Evolutionary conservation across 2,113 vertebrate genomes (phyloP), one percentile per base, ranked within the genome.

Genomic region (Corvus cornix): DNA sequence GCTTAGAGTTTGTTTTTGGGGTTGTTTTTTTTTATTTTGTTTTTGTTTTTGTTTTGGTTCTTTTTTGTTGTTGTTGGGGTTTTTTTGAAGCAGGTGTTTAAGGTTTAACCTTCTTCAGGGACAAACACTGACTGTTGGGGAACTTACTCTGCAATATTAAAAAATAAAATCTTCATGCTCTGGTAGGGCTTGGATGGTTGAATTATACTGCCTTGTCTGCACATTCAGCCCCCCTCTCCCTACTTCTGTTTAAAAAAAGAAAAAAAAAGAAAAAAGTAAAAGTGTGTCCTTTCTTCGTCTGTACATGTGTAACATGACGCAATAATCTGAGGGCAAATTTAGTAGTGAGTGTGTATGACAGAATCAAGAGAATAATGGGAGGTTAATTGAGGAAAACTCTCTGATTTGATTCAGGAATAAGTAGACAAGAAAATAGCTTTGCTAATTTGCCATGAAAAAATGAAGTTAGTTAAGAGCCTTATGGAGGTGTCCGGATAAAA

Each of bases 101-200:
- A 98, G 98, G 99, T 98, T 98, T 98, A 98, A 98, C 99, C 98
- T 99, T 99, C 98, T 98, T 98, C 98, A 98, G 98, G 98, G 98
- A 98, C 98, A 98, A 98, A 98, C 97, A 98, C 97, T 98, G 98
- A 98, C 98, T 98, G 98, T 98, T 98, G 97, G 98, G 98, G 96
- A 98, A 98, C 97, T 98, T 97, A 97, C 96, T 98, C 97, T 98
- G 98, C 98, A 98, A 98, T 98, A 98, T 98, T 96, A 96, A 97
- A 97, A 97, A 97, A 96, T 96, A 96, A 97, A 98, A 97, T 97
- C 98, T 98, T 98, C 97, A 84, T 93, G 97, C 97, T 98, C 98
- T 97, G 98, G 97, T 97, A 97, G 98, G 98, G 98, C 98, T 97
- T 98, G 98, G 98, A 97, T 97, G 98, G 98, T 97, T 98, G 98